Evolutionary conservation across 1,140 invertebrate species (phyloP).

Genomic region (Aleiodes sp.): DNA sequence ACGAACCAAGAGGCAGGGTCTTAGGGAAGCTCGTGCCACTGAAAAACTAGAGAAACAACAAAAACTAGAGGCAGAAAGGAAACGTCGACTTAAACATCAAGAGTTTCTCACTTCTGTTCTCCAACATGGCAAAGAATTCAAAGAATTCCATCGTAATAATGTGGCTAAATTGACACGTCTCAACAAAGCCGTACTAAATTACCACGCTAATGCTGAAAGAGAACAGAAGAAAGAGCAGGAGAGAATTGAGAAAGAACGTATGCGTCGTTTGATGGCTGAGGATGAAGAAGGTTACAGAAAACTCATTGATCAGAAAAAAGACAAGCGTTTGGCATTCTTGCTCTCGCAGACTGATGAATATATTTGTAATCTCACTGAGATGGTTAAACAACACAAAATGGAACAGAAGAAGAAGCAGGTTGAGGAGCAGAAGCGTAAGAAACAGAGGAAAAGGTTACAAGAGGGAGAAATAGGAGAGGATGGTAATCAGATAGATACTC

Average conservation of each 20-base stretch:
- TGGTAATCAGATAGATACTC: constrained; percentile 61
- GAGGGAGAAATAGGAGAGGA: constrained; percentile 70
- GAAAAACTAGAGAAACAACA: constrained; percentile 99
- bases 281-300: constrained; percentile 96
- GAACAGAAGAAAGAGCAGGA: constrained; percentile 99
- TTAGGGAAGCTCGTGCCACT: constrained; percentile 95
- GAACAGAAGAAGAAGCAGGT: constrained; percentile 87
- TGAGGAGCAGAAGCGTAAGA: constrained; percentile 82
- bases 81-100: constrained; percentile 93
- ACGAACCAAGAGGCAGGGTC: constrained; percentile 91
- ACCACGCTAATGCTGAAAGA: constrained; percentile 97
- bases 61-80: constrained; percentile 95
- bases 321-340: constrained; percentile 96
- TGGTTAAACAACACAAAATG: constrained; percentile 94
- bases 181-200: constrained; percentile 95
- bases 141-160: constrained; percentile 94
- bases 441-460: constrained; percentile 77
- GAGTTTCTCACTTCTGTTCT: constrained; percentile 95
- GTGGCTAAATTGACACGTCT: constrained; percentile 85
- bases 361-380: constrained; percentile 94
- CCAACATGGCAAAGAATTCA: constrained; percentile 97
- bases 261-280: constrained; percentile 96
- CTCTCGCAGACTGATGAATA: too few relatives aligned
- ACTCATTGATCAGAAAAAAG: constrained; percentile 99
- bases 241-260: constrained; percentile 97